These are phyloP conservation scores for Cheirogaleus medius DNA, from an alignment of 2,113 vertebrate species.

Conservation along the genomic window DNA sequence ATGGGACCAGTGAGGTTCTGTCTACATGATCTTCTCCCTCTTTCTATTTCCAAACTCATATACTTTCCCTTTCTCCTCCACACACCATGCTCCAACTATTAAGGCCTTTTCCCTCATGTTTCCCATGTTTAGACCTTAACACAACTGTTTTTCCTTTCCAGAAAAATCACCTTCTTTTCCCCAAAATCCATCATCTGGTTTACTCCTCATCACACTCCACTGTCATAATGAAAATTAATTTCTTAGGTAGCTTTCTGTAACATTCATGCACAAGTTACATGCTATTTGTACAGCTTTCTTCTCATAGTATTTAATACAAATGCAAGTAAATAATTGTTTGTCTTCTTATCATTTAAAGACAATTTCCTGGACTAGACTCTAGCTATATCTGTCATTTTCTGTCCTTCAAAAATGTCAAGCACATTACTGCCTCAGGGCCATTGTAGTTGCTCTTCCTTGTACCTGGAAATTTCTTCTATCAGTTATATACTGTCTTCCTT, in stretches of 20 bases:
- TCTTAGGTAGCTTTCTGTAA: background rate
- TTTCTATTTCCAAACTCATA: background rate
- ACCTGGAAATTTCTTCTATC: background rate
- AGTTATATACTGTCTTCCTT: background rate
- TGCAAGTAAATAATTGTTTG: background rate
- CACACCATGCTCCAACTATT: background rate
- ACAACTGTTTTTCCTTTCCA: background rate
- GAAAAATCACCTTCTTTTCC: background rate
- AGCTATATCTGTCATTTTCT: background rate
- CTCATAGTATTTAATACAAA: background rate
- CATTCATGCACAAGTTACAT: background rate
- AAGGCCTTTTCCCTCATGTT: background rate
- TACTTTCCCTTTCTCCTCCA: background rate
- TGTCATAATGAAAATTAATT: background rate
- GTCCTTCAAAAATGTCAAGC: background rate
- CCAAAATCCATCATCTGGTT: background rate
- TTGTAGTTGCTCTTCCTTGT: background rate
- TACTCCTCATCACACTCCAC: background rate
- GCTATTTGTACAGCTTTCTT: background rate
- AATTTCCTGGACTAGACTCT: background rate
- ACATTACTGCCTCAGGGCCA: background rate
- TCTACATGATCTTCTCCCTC: background rate
- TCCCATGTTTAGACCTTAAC: background rate
- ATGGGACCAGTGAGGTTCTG: background rate
- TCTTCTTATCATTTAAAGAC: background rate